A percentile compares a stretch with the other conserved stretches of the same genome.
Evolutionary conservation across 2,797 vertebrate species (phyloP).

Genomic region (Meriones psammophilus): DNA sequence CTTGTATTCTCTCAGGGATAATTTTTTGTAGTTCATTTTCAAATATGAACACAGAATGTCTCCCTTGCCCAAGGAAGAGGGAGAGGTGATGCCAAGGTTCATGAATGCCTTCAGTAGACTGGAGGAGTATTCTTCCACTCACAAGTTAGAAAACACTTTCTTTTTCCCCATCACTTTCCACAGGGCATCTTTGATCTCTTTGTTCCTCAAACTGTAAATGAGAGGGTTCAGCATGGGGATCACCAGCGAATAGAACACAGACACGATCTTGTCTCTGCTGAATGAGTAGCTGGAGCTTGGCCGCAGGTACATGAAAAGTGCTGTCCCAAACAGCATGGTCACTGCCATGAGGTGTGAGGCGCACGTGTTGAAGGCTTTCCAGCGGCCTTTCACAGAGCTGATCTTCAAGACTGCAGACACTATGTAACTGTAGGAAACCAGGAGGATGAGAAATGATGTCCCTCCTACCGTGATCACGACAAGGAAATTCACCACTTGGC

Average conservation of each 20-base stretch:
- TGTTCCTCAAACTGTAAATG: constrained; percentile 86
- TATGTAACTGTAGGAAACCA: constrained; percentile 81
- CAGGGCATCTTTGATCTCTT: constrained; percentile 83
- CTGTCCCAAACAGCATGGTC: constrained; percentile 79
- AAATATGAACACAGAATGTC: background rate
- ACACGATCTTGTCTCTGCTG: constrained; percentile 82
- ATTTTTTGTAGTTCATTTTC: background rate
- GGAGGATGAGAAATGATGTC: constrained; percentile 72
- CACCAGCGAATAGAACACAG: constrained; percentile 83
- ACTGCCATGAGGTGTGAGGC: constrained; percentile 81
- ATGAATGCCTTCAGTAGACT: background rate
- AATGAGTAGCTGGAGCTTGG: constrained; percentile 80
- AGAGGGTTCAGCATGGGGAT: constrained; percentile 86
- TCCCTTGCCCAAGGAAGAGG: background rate
- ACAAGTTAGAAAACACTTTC: constrained; percentile 29
- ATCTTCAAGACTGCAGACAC: constrained; percentile 74
- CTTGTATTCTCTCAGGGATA: background rate
- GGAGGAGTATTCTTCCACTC: background rate
- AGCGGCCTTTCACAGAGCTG: constrained; percentile 61
- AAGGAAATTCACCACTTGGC: constrained; percentile 75
- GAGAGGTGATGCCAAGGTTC: background rate
- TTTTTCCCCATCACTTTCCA: constrained; percentile 66
- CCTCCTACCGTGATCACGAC: constrained; percentile 66
- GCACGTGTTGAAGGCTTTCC: constrained; percentile 81
- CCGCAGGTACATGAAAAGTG: constrained; percentile 84